Conservation (phyloP, 23 tunicate genomes). For the Diplosoma virens region DNA sequence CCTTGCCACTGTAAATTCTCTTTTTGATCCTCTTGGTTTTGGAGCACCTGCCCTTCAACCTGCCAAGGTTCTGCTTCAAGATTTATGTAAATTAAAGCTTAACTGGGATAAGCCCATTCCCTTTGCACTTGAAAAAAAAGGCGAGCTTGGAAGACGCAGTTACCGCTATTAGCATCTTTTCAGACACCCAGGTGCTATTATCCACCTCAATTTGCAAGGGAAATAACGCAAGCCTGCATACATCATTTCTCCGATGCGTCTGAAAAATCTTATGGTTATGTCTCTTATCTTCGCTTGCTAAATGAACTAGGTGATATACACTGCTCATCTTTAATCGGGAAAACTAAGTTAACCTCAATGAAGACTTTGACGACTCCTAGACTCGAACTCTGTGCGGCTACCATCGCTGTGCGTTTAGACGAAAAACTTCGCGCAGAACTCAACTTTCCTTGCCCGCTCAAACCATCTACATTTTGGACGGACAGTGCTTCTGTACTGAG, state of each 20-base stretch:
- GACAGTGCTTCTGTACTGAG: constrained; percentile 53
- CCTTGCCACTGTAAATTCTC: constrained; percentile 28
- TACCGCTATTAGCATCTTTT: background rate
- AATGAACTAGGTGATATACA: background rate
- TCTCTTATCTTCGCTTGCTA: constrained; percentile 35
- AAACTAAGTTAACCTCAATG: constrained; percentile 36
- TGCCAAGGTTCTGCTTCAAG: constrained; percentile 28
- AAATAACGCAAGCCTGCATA: background rate
- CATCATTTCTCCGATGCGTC: constrained; percentile 65
- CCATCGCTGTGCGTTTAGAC: constrained; percentile 21
- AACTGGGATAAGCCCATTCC: constrained; percentile 47
- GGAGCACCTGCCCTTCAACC: constrained; percentile 40
- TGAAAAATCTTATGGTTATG: constrained; percentile 40
- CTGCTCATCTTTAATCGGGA: constrained; percentile 39
- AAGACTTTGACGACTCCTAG: constrained; percentile 32
- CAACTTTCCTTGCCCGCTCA: background rate
- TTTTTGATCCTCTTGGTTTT: constrained; percentile 43
- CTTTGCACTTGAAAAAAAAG: background rate
- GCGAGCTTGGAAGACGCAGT: constrained; percentile 10
- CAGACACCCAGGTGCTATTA: constrained; percentile 37
- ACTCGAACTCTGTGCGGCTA: constrained; percentile 47
- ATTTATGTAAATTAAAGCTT: constrained; percentile 3
- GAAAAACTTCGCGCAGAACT: constrained; percentile 27
- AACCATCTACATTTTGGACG: constrained; percentile 35
- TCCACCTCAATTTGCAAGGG: constrained; percentile 20